Base-by-base conservation (phyloP, 92 coral and sea anemone genomes). In the Paramuricea clavata region DNA sequence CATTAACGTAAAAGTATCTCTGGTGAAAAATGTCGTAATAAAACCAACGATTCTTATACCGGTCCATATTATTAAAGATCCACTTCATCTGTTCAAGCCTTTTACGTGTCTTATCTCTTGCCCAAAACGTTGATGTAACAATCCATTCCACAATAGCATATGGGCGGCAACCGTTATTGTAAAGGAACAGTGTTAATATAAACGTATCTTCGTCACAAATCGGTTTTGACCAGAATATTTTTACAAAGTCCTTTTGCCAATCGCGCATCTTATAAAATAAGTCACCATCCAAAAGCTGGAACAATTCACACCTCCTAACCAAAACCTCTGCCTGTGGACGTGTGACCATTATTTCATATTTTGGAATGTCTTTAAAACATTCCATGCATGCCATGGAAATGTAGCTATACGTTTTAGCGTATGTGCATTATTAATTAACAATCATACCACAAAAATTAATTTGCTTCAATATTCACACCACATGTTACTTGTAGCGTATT, bases 201-300 rank as follows among this genome's bases (percentile, higher is more conserved):
- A 81, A 81, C 6, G 56, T 34, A 31, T 81, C 85, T 81, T 81
- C 74, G n/a, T 81, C 85, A 25, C 59, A 15, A 69, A 64, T 34
- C 26, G 86, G 86, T 15, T 81, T 81, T 19, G 76, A 10, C 76
- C 76, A 65, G 36, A 81, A 34, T 31, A 61, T 12, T 32, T 32
- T 17, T 43, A 31, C n/a, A 43, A 64, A 32, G 42, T 61, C 72
- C 21, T 81, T 81, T 36, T 57, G 86, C 86, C 76, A 64, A 17
- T 41, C 21, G 5, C 32, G 16, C 71, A 81, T 0, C 17, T 19
- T 31, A 44, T 70, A 81, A 65, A 81, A 81, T 16, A 65, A 31
- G 43, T 81, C 86, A 11, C 77, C 86, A 81, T 81, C 72, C 21
- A 81, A n/a, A 36, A 34, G 11, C 21, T 3, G 32, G 6, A 81